A percentile compares a stretch with the other conserved stretches of the same genome.
Evolutionary conservation across 2,797 vertebrate species (phyloP).

Genomic region (Apodemus agrarius): DNA sequence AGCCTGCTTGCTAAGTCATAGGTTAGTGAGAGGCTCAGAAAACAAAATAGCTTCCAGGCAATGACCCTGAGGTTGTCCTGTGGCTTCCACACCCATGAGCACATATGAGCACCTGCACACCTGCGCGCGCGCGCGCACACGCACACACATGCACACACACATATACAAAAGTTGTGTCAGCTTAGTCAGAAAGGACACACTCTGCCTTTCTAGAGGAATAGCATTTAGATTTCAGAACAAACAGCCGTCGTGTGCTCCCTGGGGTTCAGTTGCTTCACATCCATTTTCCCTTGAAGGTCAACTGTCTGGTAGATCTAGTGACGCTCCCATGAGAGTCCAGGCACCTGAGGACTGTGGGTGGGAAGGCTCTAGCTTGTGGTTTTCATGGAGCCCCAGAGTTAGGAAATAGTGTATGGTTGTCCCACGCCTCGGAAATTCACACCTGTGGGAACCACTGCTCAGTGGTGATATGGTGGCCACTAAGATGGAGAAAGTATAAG

Average conservation of each 20-base stretch:
- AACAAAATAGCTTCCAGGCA: not conserved
- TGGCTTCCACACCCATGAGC: not conserved
- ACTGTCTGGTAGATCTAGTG: not conserved
- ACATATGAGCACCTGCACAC: not conserved
- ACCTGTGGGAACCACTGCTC: not conserved
- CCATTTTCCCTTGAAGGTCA: not conserved
- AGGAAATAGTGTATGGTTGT: not conserved
- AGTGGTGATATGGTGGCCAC: not conserved
- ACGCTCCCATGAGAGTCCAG: not conserved
- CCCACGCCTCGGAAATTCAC: not conserved
- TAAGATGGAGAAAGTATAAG: not conserved
- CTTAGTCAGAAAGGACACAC: not conserved
- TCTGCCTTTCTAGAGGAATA: not conserved
- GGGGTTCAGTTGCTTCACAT: not conserved
- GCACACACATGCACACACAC: too few species aligned
- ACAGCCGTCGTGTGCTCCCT: not conserved
- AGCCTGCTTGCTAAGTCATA: not conserved
- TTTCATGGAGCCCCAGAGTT: not conserved
- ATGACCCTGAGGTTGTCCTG: not conserved
- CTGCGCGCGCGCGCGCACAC: too few species aligned
- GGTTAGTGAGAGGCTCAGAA: not conserved
- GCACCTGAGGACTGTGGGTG: not conserved
- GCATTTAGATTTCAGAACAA: conserved; percentile 27
- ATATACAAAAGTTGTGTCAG: not conserved
- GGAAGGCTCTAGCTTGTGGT: not conserved